Evolutionary conservation across 2,888 invertebrate genomes (phyloP).

Genomic region (Drosophila hawaiiensis): DNA sequence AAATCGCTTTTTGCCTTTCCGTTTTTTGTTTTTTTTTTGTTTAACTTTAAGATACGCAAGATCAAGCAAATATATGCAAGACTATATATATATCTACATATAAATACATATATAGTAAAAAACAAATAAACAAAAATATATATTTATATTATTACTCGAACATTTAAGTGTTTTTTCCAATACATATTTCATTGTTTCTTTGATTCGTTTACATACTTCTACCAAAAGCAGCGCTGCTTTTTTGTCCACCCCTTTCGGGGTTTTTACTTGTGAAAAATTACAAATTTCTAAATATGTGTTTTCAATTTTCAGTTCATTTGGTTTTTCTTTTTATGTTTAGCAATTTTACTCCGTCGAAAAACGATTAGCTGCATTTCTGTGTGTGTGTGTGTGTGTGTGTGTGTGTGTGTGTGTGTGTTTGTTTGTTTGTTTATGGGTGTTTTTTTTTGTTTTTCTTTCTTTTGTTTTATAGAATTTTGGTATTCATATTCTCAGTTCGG

Average conservation of each 20-base stretch:
- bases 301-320: slow-evolving; percentile 21
- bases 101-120: slow-evolving; percentile 14
- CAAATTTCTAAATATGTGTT: slow-evolving; percentile 34
- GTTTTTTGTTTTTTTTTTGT: slow-evolving; percentile 2
- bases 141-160: slow-evolving; percentile 48
- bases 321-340: background rate
- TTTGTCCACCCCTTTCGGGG: slow-evolving; percentile 5
- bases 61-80: slow-evolving; percentile 39
- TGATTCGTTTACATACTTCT: slow-evolving; percentile 69
- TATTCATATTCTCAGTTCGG: slow-evolving; percentile 41
- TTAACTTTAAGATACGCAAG: slow-evolving; percentile 23
- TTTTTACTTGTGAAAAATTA: slow-evolving; percentile 26
- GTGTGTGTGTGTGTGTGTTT: slow-evolving; percentile 12
- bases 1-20: slow-evolving; percentile 31
- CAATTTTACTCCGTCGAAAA: slow-evolving; percentile 37
- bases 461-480: slow-evolving; percentile 2
- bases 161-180: slow-evolving; percentile 52
- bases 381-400: slow-evolving; percentile 16
- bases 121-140: slow-evolving; percentile 28
- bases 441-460: slow-evolving; percentile 14
- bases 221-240: slow-evolving; percentile 77
- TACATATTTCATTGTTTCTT: slow-evolving; percentile 47
- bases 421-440: slow-evolving; percentile 16
- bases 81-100: slow-evolving; percentile 22
- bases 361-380: slow-evolving; percentile 44